These are phyloP conservation scores for Onthophagus taurus DNA, from an alignment of 1,140 invertebrate species.

Conservation along the genomic window DNA sequence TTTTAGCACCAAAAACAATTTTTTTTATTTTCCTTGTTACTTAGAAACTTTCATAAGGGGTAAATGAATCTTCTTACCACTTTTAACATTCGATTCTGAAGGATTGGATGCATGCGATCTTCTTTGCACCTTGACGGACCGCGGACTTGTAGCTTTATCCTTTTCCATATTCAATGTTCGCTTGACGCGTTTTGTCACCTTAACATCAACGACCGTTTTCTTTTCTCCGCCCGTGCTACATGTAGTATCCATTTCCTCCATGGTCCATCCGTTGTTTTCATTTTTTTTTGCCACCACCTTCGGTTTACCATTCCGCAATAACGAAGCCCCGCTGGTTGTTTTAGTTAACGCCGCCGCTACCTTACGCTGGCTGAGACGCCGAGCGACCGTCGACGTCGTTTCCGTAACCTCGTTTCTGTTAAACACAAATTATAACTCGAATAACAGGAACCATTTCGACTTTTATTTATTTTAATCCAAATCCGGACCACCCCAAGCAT, in stretches of 20 bases:
- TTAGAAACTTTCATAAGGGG: slow-evolving; percentile 15
- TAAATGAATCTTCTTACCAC: slow-evolving; percentile 12
- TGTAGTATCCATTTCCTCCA: slow-evolving; percentile 7
- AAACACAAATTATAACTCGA: slow-evolving; percentile 23
- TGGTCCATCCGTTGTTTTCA: slow-evolving; percentile 16
- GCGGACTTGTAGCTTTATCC: slow-evolving; percentile 29
- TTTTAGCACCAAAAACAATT: too few relatives aligned
- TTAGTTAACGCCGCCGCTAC: slow-evolving; percentile 14
- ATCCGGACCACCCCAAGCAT: slow-evolving; percentile 1
- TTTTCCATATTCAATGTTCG: slow-evolving; percentile 29
- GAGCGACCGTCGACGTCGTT: slow-evolving; percentile 6
- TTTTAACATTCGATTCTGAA: background rate
- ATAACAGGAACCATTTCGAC: slow-evolving; percentile 10
- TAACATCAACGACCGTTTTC: slow-evolving; percentile 15
- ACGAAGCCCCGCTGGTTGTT: slow-evolving; percentile 14
- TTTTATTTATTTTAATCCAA: slow-evolving; percentile 10
- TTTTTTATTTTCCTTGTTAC: too few relatives aligned
- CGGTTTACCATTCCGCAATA: slow-evolving; percentile 16
- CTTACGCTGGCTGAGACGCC: slow-evolving; percentile 17
- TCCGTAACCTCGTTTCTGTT: slow-evolving; percentile 32
- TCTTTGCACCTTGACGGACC: slow-evolving; percentile 32
- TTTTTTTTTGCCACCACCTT: slow-evolving; percentile 12
- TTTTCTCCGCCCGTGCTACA: slow-evolving; percentile 10
- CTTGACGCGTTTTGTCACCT: slow-evolving; percentile 30
- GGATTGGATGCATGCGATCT: slow-evolving; percentile 17